Evolutionary conservation across 2,888 invertebrate species (phyloP).

Genomic region (Drosophila mayaguana): DNA sequence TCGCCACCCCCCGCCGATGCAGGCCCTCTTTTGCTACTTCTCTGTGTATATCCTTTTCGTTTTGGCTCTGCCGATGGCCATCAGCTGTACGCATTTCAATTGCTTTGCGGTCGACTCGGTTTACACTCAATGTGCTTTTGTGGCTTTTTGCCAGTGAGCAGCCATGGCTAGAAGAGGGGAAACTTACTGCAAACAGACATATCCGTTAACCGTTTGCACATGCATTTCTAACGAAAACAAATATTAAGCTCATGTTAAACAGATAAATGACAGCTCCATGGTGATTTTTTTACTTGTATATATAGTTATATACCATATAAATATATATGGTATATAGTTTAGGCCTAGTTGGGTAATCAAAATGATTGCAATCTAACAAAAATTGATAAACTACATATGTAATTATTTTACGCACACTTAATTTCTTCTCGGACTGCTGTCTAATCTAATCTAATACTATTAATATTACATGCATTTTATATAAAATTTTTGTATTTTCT

Average conservation of each 20-base stretch:
- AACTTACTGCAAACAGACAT: slow-evolving; percentile 6
- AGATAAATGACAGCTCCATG: neutral
- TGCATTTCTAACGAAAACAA: neutral
- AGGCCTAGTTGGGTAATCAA: neutral
- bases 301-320: too few relatives aligned
- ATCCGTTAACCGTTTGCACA: neutral
- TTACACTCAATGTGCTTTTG: slow-evolving; percentile 74
- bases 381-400: neutral
- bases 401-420: too few relatives aligned
- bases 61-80: slow-evolving; percentile 1
- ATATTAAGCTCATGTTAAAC: neutral
- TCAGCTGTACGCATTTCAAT: slow-evolving; percentile 64
- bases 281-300: too few relatives aligned
- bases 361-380: neutral
- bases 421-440: too few relatives aligned
- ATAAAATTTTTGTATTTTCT: neutral
- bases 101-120: slow-evolving; percentile 71
- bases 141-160: slow-evolving; percentile 42
- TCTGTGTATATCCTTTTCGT: neutral
- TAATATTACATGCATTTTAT: too few relatives aligned
- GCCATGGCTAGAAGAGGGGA: too few relatives aligned
- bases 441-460: too few relatives aligned
- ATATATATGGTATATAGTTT: too few relatives aligned
- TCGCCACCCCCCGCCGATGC: neutral
- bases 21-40: neutral